Evolutionary conservation across 2,797 vertebrate species (phyloP).

Genomic region (Acanthurus tractus): DNA sequence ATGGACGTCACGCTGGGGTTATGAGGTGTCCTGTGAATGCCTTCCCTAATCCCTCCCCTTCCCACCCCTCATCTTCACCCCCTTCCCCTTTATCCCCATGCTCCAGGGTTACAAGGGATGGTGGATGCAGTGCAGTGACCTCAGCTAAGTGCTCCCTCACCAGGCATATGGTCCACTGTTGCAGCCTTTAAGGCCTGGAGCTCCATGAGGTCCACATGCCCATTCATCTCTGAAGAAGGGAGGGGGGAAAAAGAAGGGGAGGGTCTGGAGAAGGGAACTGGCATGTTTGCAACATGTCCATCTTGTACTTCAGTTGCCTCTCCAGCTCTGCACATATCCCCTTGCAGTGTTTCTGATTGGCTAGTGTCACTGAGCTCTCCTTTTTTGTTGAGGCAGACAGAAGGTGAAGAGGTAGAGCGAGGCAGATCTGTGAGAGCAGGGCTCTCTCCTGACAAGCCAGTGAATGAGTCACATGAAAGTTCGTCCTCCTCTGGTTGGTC

Average conservation of each 20-base stretch:
- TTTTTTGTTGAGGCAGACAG: slow-evolving; percentile 52
- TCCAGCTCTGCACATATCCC: slow-evolving; percentile 18
- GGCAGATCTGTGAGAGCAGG: slow-evolving; percentile 83
- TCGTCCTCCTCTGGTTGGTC: slow-evolving; percentile 97
- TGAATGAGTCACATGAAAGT: slow-evolving; percentile 87
- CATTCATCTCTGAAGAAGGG: slow-evolving; percentile 85
- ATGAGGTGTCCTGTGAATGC: slow-evolving; percentile 60
- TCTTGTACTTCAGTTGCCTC: slow-evolving; percentile 67
- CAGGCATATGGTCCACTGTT: slow-evolving; percentile 91
- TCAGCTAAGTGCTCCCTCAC: slow-evolving; percentile 93
- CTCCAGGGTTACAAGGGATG: slow-evolving; percentile 58
- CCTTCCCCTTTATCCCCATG: slow-evolving; percentile 40
- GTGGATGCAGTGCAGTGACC: slow-evolving; percentile 83
- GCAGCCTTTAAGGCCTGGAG: slow-evolving; percentile 87
- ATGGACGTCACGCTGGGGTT: slow-evolving; percentile 51
- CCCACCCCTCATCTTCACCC: slow-evolving; percentile 36
- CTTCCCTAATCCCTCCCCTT: slow-evolving; percentile 39
- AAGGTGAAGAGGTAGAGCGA: slow-evolving; percentile 69
- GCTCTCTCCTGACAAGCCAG: slow-evolving; percentile 69
- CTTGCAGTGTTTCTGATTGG: slow-evolving; percentile 32
- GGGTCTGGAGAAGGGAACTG: slow-evolving; percentile 83
- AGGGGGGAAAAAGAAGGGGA: slow-evolving; percentile 85
- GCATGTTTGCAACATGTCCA: slow-evolving; percentile 84
- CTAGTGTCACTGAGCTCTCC: slow-evolving; percentile 30
- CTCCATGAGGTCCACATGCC: slow-evolving; percentile 83